Conservation (phyloP, 2,888 invertebrate species). For the Standfussiana lucernea region DNA sequence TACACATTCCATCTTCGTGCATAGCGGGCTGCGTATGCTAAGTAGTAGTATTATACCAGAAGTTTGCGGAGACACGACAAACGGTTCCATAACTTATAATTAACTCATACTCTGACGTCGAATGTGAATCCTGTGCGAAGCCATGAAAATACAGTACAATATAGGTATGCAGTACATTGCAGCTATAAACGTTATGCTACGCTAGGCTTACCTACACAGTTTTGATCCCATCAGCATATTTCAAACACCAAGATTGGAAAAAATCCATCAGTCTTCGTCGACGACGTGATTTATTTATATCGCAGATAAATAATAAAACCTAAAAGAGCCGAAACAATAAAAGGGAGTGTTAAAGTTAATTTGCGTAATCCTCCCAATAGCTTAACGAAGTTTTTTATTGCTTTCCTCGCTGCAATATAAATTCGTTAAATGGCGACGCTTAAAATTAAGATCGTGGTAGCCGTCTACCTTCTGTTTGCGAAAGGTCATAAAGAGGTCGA, state of each 20-base stretch:
- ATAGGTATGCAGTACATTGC: background rate
- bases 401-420: slow-evolving; percentile 64
- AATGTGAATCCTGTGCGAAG: slow-evolving; percentile 43
- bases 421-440: slow-evolving; percentile 63
- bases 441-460: slow-evolving; percentile 59
- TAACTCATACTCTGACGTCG: slow-evolving; percentile 56
- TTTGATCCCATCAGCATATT: slow-evolving; percentile 8
- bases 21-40: slow-evolving; percentile 47
- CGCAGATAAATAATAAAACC: slow-evolving; percentile 45
- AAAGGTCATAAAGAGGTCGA: slow-evolving; percentile 70
- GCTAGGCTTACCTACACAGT: slow-evolving; percentile 16
- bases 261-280: background rate
- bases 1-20: slow-evolving; percentile 47
- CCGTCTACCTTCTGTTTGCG: slow-evolving; percentile 55
- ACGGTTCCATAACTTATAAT: slow-evolving; percentile 68
- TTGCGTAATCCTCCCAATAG: slow-evolving; percentile 66
- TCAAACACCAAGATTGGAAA: background rate
- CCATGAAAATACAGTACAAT: slow-evolving; percentile 45
- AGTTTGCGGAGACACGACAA: slow-evolving; percentile 45
- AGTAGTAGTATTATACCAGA: slow-evolving; percentile 44
- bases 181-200: slow-evolving; percentile 20
- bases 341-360: slow-evolving; percentile 65
- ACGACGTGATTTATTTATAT: slow-evolving; percentile 18
- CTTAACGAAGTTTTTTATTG: slow-evolving; percentile 67
- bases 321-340: slow-evolving; percentile 61